Evolutionary conservation across 2,888 invertebrate species (phyloP).

Genomic region (Pogonocherus hispidulus): DNA sequence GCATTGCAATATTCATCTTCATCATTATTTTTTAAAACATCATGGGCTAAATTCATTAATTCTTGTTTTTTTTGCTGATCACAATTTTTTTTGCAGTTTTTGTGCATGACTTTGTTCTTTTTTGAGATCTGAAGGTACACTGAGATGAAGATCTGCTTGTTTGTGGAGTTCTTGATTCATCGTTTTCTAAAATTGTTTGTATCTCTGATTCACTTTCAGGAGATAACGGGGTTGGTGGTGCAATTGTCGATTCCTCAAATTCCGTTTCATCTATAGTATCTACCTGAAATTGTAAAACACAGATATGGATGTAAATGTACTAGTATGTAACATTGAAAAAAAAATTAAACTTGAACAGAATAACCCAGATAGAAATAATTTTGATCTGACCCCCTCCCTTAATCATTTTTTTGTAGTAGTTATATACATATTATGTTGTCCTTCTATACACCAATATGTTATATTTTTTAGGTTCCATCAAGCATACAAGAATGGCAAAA

Average conservation of each 20-base stretch:
- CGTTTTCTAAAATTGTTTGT: slow-evolving; percentile 3
- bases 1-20: slow-evolving; percentile 11
- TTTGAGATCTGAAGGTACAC: slow-evolving; percentile 12
- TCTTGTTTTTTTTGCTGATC: slow-evolving; percentile 25
- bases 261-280: slow-evolving; percentile 3
- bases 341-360: too few relatives aligned
- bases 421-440: slow-evolving; percentile 4
- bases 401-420: too few relatives aligned
- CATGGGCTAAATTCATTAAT: slow-evolving; percentile 24
- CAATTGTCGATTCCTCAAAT: slow-evolving; percentile 8
- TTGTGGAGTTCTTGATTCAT: neutral
- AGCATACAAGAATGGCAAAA: slow-evolving; percentile 36
- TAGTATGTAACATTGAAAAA: too few relatives aligned
- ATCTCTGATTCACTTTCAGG: slow-evolving; percentile 4
- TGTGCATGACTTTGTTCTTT: slow-evolving; percentile 1
- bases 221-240: slow-evolving; percentile 9
- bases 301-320: slow-evolving; percentile 1
- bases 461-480: slow-evolving; percentile 34
- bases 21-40: slow-evolving; percentile 10
- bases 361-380: too few relatives aligned
- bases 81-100: slow-evolving; percentile 3
- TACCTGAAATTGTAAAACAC: slow-evolving; percentile 5
- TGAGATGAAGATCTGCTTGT: slow-evolving; percentile 9
- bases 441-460: too few relatives aligned
- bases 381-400: too few relatives aligned